These are phyloP conservation scores for Orientallactaga sibirica DNA, from an alignment of 2,797 vertebrate genomes.

Conservation along the genomic window DNA sequence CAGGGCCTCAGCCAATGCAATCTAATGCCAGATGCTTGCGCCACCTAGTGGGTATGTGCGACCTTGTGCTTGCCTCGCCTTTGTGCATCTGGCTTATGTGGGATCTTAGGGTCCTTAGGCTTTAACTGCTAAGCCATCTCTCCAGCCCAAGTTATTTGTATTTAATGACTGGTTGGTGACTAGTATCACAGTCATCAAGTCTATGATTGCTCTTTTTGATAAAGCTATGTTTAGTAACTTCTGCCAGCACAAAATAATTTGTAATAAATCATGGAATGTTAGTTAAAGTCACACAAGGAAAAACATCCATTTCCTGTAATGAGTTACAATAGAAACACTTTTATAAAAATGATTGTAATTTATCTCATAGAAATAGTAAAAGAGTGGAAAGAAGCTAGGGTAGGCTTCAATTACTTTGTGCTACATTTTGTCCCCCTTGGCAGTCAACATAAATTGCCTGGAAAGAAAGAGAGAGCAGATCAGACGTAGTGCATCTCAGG, in stretches of 20 bases:
- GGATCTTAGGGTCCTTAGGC: no score
- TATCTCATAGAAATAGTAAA: slow-evolving; percentile 53
- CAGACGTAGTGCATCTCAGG: background rate
- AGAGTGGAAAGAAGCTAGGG: background rate
- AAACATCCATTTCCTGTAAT: slow-evolving; percentile 41
- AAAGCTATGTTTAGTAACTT: slow-evolving; percentile 22
- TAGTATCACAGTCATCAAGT: background rate
- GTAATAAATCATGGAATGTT: slow-evolving; percentile 31
- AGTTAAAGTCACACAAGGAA: slow-evolving; percentile 24
- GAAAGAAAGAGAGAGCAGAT: background rate
- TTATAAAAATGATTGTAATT: slow-evolving; percentile 45
- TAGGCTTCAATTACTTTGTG: background rate
- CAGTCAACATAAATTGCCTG: slow-evolving; percentile 39
- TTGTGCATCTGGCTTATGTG: no score
- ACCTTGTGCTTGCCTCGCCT: no score
- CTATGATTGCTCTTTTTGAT: slow-evolving; percentile 11
- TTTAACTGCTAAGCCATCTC: no score
- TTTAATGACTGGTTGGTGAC: slow-evolving; percentile 11
- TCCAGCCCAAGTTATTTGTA: background rate
- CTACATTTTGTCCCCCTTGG: background rate
- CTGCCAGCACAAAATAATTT: slow-evolving; percentile 61
- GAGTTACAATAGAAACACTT: slow-evolving; percentile 44
- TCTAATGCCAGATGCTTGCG: no score
- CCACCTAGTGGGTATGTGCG: no score
- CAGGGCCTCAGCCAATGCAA: no score